A percentile compares a stretch with the other conserved stretches of the same genome.
Conservation (phyloP, 2,888 invertebrate genomes). For the Scelioninae gen. 1 region DNA sequence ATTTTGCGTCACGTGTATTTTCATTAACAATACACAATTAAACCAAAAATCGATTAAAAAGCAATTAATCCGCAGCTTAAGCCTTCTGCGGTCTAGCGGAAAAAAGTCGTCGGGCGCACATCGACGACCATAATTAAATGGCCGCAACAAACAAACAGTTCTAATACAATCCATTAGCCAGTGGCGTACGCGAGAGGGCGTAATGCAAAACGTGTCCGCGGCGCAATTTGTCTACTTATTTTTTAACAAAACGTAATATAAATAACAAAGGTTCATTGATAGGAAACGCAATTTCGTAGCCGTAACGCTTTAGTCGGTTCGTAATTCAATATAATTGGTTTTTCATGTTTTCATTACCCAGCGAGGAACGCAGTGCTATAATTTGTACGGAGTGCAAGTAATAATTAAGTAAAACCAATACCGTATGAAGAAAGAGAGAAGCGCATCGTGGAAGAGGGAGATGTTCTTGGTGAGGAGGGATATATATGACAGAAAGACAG, state of each 20-base stretch:
- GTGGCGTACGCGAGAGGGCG: not conserved
- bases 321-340: constrained; percentile 69
- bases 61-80: too few relatives aligned
- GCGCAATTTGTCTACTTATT: constrained; percentile 48
- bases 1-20: too few relatives aligned
- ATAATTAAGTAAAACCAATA: constrained; percentile 70
- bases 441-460: constrained; percentile 30
- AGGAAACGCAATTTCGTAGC: constrained; percentile 59
- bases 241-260: constrained; percentile 44
- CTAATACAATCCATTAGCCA: constrained; percentile 43
- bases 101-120: not conserved
- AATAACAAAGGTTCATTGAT: constrained; percentile 65
- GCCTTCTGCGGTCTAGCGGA: not conserved
- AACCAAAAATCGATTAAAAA: too few relatives aligned
- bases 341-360: constrained; percentile 69
- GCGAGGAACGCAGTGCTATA: constrained; percentile 59
- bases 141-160: constrained; percentile 37
- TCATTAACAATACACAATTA: too few relatives aligned
- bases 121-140: constrained; percentile 26
- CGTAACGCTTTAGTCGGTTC: constrained; percentile 64
- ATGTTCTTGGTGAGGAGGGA: constrained; percentile 35
- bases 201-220: constrained; percentile 27
- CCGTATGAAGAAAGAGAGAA: constrained; percentile 57
- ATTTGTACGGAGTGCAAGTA: constrained; percentile 63
- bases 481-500: constrained; percentile 30